Evolutionary conservation across 1,140 invertebrate species (phyloP).

Genomic region (Habropoda laboriosa): DNA sequence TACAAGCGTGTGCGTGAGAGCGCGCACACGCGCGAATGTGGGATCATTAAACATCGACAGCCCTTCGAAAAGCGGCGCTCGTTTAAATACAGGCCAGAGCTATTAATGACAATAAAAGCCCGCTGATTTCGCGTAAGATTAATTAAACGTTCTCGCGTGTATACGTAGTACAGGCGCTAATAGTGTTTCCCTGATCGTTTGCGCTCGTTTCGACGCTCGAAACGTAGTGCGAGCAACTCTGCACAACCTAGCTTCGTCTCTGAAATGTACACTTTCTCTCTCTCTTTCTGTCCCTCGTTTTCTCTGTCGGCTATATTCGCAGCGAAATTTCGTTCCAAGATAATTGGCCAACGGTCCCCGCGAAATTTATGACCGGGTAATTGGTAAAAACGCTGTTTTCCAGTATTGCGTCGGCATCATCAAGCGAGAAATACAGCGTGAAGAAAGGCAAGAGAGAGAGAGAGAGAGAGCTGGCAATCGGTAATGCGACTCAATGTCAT

Average conservation of each 20-base stretch:
- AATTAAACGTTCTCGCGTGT: constrained; percentile 39
- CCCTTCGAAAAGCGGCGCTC: constrained; percentile 4
- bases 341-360: constrained; percentile 67
- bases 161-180: constrained; percentile 3
- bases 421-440: not conserved
- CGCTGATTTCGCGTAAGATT: constrained; percentile 44
- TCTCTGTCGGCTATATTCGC: constrained; percentile 8
- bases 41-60: constrained; percentile 7
- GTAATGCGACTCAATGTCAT: constrained; percentile 65
- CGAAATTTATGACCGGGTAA: constrained; percentile 71
- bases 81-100: constrained; percentile 30
- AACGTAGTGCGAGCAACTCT: not conserved
- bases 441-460: not conserved
- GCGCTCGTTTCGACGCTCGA: constrained; percentile 6
- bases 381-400: constrained; percentile 69
- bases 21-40: not conserved
- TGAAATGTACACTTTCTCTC: not conserved
- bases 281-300: not conserved
- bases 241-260: no score
- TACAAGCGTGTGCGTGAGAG: no score
- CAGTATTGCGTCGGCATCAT: constrained; percentile 29
- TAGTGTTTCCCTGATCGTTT: constrained; percentile 30
- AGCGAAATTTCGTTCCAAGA: constrained; percentile 46
- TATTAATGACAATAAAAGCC: constrained; percentile 44
- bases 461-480: not conserved